phyloP scores from a whole-genome alignment of 2,113 vertebrate genomes.

The Oriolus oriolus region DNA sequence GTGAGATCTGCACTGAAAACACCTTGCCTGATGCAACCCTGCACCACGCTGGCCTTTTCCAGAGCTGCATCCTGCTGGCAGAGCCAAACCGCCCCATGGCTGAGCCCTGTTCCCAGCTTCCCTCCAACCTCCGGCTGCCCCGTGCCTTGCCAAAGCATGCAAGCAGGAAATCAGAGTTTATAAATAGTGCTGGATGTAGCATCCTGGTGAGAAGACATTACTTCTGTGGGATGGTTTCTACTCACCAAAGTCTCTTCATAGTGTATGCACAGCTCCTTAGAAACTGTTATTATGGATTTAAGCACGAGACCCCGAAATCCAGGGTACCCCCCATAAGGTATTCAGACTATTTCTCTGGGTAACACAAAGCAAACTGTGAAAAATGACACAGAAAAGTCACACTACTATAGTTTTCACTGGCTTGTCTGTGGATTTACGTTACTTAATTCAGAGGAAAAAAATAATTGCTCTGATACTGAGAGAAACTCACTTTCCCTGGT shows the following conservation, averaged over 20 bases:
- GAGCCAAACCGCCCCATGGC: rapidly evolving
- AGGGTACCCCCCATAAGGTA: rapidly evolving
- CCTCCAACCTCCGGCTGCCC: not conserved
- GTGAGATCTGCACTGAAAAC: not conserved
- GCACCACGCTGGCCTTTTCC: rapidly evolving
- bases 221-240: not conserved
- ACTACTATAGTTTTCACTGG: rapidly evolving
- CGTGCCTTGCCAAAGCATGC: rapidly evolving
- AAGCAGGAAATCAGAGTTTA: not conserved
- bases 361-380: not conserved
- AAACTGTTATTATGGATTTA: not conserved
- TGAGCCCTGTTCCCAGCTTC: not conserved
- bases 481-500: not conserved
- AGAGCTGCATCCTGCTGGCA: not conserved
- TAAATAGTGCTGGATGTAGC: not conserved
- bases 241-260: not conserved
- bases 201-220: not conserved
- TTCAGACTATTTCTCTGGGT: not conserved
- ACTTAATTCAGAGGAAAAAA: not conserved
- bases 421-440: not conserved
- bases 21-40: not conserved
- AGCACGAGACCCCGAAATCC: rapidly evolving
- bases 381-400: not conserved
- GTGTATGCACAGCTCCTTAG: rapidly evolving
- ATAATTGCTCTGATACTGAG: not conserved